phyloP scores from a whole-genome alignment of 2,797 vertebrate genomes.

The Hozukius guyotensis region DNA sequence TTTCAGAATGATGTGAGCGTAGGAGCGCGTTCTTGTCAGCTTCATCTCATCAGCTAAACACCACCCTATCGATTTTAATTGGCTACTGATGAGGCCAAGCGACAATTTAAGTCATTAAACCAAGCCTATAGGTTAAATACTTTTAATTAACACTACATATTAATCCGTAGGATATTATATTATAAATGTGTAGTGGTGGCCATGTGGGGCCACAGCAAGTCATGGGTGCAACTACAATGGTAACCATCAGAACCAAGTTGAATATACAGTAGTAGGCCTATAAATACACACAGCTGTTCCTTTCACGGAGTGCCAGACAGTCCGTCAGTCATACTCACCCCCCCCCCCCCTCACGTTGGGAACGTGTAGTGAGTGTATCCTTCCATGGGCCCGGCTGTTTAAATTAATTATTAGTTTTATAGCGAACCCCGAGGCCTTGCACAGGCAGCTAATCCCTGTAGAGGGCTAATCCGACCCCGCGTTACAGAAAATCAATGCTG shows the following conservation, averaged over 20 bases:
- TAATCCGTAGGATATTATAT: neutral
- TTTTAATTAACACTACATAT: neutral
- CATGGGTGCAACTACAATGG: neutral
- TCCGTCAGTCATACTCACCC: conserved; percentile 71
- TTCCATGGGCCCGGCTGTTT: conserved; percentile 83
- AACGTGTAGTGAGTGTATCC: conserved; percentile 77
- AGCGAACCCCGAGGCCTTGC: conserved; percentile 85
- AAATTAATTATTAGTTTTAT: conserved; percentile 94
- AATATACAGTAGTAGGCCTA: conserved; percentile 33
- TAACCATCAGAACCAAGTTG: conserved; percentile 18
- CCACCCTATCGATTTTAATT: conserved; percentile 18
- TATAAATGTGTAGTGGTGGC: neutral
- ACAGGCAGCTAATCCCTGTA: conserved; percentile 89
- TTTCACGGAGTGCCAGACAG: conserved; percentile 63
- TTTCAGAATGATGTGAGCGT: conserved; percentile 9
- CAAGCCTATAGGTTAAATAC: neutral
- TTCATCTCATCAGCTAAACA: conserved; percentile 18
- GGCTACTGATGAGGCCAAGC: neutral
- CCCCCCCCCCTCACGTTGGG: conserved; percentile 58
- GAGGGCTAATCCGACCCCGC: conserved; percentile 87
- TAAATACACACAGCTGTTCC: conserved; percentile 49
- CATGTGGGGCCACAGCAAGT: neutral
- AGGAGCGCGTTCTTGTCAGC: conserved; percentile 4
- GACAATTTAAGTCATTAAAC: conserved; percentile 15
- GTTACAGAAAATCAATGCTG: conserved; percentile 91